Conservation (phyloP, 2,888 invertebrate genomes). For the Drosophila lutescens region DNA sequence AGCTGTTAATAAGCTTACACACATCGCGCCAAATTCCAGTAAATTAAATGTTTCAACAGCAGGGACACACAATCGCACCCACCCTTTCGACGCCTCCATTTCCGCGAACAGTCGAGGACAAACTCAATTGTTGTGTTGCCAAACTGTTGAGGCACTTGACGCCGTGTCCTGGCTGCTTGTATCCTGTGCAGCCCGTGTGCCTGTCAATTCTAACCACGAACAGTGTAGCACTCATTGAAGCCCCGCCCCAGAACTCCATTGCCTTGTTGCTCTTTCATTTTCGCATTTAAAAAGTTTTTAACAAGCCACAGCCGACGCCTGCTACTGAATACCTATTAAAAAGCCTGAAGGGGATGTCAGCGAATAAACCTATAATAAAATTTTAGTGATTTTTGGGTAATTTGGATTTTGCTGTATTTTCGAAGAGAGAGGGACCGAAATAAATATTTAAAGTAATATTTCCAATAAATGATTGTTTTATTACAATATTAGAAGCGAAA, state of each 20-base stretch:
- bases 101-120: conserved; percentile 21
- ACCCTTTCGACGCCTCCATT: neutral
- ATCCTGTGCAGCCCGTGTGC: conserved; percentile 58
- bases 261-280: conserved; percentile 79
- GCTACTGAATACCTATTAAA: conserved; percentile 27
- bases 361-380: too few species aligned
- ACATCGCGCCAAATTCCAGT: conserved; percentile 70
- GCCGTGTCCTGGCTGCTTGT: conserved; percentile 49
- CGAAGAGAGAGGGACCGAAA: too few species aligned
- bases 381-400: too few species aligned
- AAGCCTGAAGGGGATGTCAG: neutral
- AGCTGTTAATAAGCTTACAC: conserved; percentile 77
- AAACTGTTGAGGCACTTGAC: conserved; percentile 75
- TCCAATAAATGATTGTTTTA: too few species aligned
- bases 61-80: conserved; percentile 8
- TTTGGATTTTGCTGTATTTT: too few species aligned
- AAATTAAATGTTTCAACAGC: conserved; percentile 75
- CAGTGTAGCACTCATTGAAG: neutral
- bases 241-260: neutral
- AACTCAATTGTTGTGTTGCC: conserved; percentile 77
- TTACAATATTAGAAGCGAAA: too few species aligned
- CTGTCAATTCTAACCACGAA: conserved; percentile 69
- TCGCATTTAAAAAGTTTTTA: conserved; percentile 76
- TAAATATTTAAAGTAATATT: too few species aligned
- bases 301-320: conserved; percentile 50